Percentiles rank a stretch among this genome's conserved stretches.
These are phyloP conservation scores for Halichoeres trimaculatus DNA, from an alignment of 2,113 vertebrate species.

Conservation along the genomic window DNA sequence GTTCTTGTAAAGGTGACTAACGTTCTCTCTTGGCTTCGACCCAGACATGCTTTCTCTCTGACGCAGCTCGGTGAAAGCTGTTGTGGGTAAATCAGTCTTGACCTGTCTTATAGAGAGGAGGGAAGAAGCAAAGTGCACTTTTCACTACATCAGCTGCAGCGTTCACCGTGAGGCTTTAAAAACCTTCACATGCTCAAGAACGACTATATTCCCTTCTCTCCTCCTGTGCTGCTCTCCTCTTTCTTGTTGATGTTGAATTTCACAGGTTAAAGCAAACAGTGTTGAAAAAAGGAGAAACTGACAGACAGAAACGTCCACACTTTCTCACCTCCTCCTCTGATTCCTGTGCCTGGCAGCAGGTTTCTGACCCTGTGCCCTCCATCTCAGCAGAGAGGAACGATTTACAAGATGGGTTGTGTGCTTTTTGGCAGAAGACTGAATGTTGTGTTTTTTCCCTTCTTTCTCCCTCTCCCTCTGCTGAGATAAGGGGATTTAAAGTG, in stretches of 20 bases:
- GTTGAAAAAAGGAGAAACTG: conserved; percentile 20
- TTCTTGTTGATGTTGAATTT: conserved; percentile 57
- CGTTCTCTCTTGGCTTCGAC: conserved; percentile 62
- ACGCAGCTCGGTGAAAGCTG: conserved; percentile 63
- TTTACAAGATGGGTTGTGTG: conserved; percentile 63
- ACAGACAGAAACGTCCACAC: conserved; percentile 41
- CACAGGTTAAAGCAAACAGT: conserved; percentile 37
- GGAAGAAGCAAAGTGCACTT: conserved; percentile 21
- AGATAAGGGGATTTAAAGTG: conserved; percentile 75
- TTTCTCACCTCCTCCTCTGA: conserved; percentile 45
- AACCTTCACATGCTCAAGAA: neutral
- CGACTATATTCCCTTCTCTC: conserved; percentile 3
- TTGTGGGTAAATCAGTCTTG: conserved; percentile 61
- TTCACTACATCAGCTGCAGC: conserved; percentile 24
- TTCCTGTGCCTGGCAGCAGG: conserved; percentile 59
- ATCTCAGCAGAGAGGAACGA: conserved; percentile 61
- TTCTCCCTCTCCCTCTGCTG: conserved; percentile 48
- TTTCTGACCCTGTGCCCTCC: conserved; percentile 63
- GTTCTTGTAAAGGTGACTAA: conserved; percentile 61
- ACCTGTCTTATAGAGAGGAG: conserved; percentile 55
- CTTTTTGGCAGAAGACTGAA: conserved; percentile 66
- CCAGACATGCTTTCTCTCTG: conserved; percentile 65
- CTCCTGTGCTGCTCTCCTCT: conserved; percentile 10
- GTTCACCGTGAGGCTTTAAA: conserved; percentile 22
- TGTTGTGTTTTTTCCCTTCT: conserved; percentile 38